Evolutionary conservation across 2,888 invertebrate species (phyloP).

Genomic region (Euproctis similis): DNA sequence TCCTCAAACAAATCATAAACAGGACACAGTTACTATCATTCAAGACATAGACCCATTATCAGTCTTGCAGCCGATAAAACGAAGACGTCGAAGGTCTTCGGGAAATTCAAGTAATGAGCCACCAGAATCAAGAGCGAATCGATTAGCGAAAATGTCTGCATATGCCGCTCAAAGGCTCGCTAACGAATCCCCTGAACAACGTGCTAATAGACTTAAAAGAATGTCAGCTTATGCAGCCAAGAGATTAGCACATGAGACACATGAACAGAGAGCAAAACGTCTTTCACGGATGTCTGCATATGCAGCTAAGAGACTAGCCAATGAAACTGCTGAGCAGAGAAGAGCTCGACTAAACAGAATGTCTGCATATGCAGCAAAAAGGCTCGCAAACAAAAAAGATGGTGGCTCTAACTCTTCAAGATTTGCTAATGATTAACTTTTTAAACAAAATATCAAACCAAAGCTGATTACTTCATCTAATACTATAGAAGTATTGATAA

Average conservation of each 20-base stretch:
- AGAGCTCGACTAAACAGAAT: slow-evolving; percentile 49
- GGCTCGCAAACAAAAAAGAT: slow-evolving; percentile 49
- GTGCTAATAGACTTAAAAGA: slow-evolving; percentile 48
- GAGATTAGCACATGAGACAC: slow-evolving; percentile 50
- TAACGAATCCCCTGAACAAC: slow-evolving; percentile 57
- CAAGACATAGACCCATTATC: slow-evolving; percentile 37
- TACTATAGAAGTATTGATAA: too few species aligned
- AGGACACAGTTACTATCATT: slow-evolving; percentile 16
- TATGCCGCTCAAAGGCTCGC: slow-evolving; percentile 64
- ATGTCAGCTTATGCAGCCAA: slow-evolving; percentile 68
- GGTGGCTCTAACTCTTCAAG: slow-evolving; percentile 8
- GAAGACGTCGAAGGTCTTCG: slow-evolving; percentile 31
- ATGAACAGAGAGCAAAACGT: slow-evolving; percentile 53
- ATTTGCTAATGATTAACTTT: slow-evolving; percentile 8
- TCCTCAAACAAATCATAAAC: slow-evolving; percentile 15
- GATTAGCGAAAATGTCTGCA: slow-evolving; percentile 63
- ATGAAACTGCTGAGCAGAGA: slow-evolving; percentile 58
- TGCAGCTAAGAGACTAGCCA: slow-evolving; percentile 58
- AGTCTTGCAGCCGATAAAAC: slow-evolving; percentile 16
- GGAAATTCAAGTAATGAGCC: slow-evolving; percentile 38
- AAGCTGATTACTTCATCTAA: too few species aligned
- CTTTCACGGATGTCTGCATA: slow-evolving; percentile 65
- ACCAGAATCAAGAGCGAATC: slow-evolving; percentile 44
- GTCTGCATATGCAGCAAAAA: slow-evolving; percentile 62
- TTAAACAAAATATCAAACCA: slow-evolving; percentile 26